Conservation (phyloP, 2,113 vertebrate species). For the Thermophis baileyi region DNA sequence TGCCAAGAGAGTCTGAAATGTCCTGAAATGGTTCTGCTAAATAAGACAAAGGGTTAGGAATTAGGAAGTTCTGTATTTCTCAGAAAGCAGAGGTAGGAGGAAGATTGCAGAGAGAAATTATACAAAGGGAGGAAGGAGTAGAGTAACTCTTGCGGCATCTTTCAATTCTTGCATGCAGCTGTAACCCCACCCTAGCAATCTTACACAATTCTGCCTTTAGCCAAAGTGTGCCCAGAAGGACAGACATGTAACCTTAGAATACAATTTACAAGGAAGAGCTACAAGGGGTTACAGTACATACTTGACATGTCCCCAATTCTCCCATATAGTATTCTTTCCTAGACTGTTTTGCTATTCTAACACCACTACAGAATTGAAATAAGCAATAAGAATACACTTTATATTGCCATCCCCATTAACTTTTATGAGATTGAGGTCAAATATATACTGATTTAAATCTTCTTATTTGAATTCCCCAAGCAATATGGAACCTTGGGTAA, state of each 20-base stretch:
- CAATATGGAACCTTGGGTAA: neutral
- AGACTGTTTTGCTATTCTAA: neutral
- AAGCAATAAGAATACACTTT: neutral
- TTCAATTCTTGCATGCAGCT: neutral
- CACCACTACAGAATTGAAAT: neutral
- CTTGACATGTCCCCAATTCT: neutral
- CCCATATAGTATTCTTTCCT: neutral
- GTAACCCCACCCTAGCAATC: neutral
- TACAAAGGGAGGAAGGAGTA: neutral
- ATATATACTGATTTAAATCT: neutral
- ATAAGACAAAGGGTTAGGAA: neutral
- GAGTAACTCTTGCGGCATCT: neutral
- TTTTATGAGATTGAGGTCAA: neutral
- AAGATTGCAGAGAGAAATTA: neutral
- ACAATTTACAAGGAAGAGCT: neutral
- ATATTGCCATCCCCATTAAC: neutral
- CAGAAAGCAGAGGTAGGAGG: neutral
- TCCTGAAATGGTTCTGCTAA: neutral
- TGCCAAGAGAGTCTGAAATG: neutral
- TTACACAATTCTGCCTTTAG: neutral
- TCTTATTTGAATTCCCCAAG: neutral
- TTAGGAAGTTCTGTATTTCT: neutral
- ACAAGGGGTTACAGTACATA: no score
- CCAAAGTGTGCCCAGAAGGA: neutral
- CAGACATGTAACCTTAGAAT: neutral